Conservation (phyloP, 2,888 invertebrate genomes). For the Congeria kusceri region DNA sequence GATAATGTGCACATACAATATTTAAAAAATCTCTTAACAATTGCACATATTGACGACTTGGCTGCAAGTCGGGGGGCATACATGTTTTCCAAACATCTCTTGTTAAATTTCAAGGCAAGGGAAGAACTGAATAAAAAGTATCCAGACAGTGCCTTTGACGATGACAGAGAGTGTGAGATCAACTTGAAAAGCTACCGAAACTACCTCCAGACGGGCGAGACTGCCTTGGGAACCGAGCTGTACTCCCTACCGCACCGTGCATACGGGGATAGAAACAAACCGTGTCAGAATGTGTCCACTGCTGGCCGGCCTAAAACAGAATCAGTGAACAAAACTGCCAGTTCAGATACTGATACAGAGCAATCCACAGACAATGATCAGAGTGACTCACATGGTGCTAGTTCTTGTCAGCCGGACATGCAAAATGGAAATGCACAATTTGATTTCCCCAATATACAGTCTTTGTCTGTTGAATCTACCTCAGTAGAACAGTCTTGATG, state of each 20-base stretch:
- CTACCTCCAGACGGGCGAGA: conserved; percentile 75
- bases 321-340: neutral
- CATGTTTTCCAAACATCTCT: neutral
- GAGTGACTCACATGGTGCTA: too few relatives aligned
- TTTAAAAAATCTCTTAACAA: too few relatives aligned
- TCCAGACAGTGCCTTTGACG: conserved; percentile 91
- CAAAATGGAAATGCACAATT: too few relatives aligned
- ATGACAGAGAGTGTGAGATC: conserved; percentile 91
- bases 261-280: conserved; percentile 66
- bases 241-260: conserved; percentile 80
- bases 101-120: conserved; percentile 89
- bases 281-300: neutral
- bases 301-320: neutral
- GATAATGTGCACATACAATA: too few relatives aligned
- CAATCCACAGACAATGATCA: too few relatives aligned
- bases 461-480: too few relatives aligned
- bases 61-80: too few relatives aligned
- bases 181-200: conserved; percentile 93
- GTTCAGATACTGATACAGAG: neutral
- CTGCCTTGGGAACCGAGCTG: conserved; percentile 61
- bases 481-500: too few relatives aligned
- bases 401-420: too few relatives aligned
- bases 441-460: too few relatives aligned
- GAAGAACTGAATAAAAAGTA: conserved; percentile 93
- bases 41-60: too few relatives aligned